Conservation (phyloP, 2,888 invertebrate genomes). For the Drosophila algonquin region DNA sequence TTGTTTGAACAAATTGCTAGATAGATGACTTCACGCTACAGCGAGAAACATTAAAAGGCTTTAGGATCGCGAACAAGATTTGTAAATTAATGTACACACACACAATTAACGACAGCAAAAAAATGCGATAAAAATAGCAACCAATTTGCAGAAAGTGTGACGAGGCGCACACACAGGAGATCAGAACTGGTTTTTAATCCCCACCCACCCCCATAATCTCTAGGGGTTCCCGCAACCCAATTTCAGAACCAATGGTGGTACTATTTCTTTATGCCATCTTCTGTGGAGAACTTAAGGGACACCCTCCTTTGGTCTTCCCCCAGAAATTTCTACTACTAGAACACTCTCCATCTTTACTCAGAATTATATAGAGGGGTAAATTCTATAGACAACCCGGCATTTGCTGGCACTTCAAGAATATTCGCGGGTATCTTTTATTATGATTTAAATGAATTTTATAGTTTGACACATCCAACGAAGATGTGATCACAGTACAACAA, state of each 20-base stretch:
- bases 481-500: slow-evolving; percentile 5
- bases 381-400: slow-evolving; percentile 11
- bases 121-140: slow-evolving; percentile 43
- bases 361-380: neutral
- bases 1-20: slow-evolving; percentile 64
- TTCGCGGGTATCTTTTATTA: slow-evolving; percentile 64
- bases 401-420: slow-evolving; percentile 52
- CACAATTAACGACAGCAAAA: slow-evolving; percentile 44
- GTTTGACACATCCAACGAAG: slow-evolving; percentile 46
- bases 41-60: slow-evolving; percentile 39
- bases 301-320: neutral
- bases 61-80: slow-evolving; percentile 49
- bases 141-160: slow-evolving; percentile 28
- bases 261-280: too few species aligned
- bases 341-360: neutral
- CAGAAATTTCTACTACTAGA: neutral
- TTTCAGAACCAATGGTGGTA: neutral
- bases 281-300: neutral
- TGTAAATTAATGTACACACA: slow-evolving; percentile 54
- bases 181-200: slow-evolving; percentile 18
- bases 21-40: slow-evolving; percentile 73
- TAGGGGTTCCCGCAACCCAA: slow-evolving; percentile 22
- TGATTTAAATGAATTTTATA: slow-evolving; percentile 78
- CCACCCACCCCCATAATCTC: neutral
- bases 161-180: slow-evolving; percentile 18